phyloP scores from a whole-genome alignment of 2,888 invertebrate species.

The Acanthococcus lagerstroemiae region DNA sequence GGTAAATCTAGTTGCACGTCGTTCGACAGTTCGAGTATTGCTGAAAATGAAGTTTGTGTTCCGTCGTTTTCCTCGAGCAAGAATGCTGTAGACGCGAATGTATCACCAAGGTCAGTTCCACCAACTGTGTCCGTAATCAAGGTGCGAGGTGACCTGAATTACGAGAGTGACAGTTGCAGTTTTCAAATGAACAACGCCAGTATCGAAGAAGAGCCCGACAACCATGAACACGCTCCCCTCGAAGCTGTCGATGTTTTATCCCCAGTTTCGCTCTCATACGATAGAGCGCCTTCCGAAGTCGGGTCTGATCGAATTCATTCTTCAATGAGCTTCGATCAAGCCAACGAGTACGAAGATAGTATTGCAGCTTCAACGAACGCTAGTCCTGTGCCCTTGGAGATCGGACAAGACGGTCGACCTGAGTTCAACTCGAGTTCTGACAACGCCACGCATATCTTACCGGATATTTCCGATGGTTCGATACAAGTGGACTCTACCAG shows the following conservation, averaged over 20 bases:
- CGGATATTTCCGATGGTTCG: constrained; percentile 1
- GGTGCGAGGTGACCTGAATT: constrained; percentile 1
- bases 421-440: constrained; percentile 3
- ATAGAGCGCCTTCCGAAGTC: neutral
- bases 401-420: neutral
- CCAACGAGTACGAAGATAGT: neutral
- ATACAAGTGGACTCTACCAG: neutral
- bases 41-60: neutral
- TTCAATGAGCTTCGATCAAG: neutral
- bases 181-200: neutral
- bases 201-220: neutral
- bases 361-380: too few species aligned
- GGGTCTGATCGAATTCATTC: neutral
- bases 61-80: neutral
- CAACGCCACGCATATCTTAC: constrained; percentile 20
- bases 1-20: neutral
- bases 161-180: neutral
- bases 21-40: neutral
- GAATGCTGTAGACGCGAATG: neutral
- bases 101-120: neutral
- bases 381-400: too few species aligned
- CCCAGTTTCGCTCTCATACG: neutral
- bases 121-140: constrained; percentile 12
- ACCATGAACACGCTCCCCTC: neutral
- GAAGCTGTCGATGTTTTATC: neutral